Evolutionary conservation across 1,140 invertebrate genomes (phyloP), one percentile per base, ranked within the genome.

Genomic region (Metopolophium dirhodum): DNA sequence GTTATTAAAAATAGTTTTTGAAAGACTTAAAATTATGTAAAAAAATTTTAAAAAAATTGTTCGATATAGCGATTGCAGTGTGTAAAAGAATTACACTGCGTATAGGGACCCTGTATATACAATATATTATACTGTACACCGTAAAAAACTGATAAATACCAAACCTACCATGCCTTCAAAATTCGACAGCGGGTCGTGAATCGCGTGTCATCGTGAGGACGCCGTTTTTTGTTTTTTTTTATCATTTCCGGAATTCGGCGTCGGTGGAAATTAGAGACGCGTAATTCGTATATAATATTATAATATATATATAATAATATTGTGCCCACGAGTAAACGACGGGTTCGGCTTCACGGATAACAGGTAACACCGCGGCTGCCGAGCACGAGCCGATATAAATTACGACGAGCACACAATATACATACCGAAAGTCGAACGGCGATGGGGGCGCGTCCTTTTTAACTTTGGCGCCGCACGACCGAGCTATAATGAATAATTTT

Each of bases 401-500:
- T 88, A 88, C 87, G 47, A 8, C 49, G 4, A 6, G 85, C 49
- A 22, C 8, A 89, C 47, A 54, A 89, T 54, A 89, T 54, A 54
- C 87, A 89, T 89, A 89, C 47, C 87, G 20, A 37, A 51, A 89
- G 88, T 90, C 88, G 35, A 90, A 90, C 26, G 88, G 26, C 35
- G 35, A 26, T 57, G 26, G 23, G 6, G 26, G 61, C 61, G 22
- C 49, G 20, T 88, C n/a, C 49, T 90, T 90, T 90, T 90, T 90
- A 90, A 90, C 54, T 54, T 61, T 41, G 37, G 37, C 37, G 35
- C 87, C 30, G 49, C 88, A 90, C n/a, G 47, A 51, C 54, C 88
- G 88, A 90, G 23, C 9, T 61, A 90, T 61, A 90, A 90, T 61
- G 88, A 90, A 90, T 61, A 90, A 57, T 90, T 90, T 90, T 90